Evolutionary conservation across 2,113 vertebrate species (phyloP), one percentile per base, ranked within the genome.

Genomic region (Saccopteryx leptura): DNA sequence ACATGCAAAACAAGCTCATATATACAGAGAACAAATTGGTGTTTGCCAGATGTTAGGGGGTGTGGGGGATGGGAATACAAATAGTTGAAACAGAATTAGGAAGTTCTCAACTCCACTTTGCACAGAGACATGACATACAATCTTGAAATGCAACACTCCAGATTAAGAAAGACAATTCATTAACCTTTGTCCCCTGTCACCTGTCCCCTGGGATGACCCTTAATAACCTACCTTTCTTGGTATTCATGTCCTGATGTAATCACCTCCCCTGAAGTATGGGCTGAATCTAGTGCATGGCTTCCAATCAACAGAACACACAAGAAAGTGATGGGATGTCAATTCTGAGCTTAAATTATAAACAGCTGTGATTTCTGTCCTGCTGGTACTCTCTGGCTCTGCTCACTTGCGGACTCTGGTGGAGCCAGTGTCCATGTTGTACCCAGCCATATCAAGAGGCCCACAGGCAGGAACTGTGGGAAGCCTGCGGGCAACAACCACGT

Each of bases 81-180:
- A 71, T n/a, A 72, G 39, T 46, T 66, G 69, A 86, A 71, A 86
- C 11, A 83, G 6, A 88, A n/a, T 78, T 74, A 69, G 46, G 56
- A 88, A 28, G 1, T 71, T 60, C 69, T 82, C 46, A 39, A 23
- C 48, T 65, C 50, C n/a, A 31, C n/a, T 92, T 81, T 63, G 24
- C 71, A 63, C 11, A 63, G 74, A 81, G 66, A 46, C n/a, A 46
- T 26, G 11, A 61, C 46, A 50, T 63, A 71, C 19, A 68, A 75
- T 56, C 54, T 81, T 68, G 60, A 87, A 80, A 71, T 78, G 19
- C 46, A 83, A 60, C 71, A 28, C 28, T 68, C 26, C 74, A 76
- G 46, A 86, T 71, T 65, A 24, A 63, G 28, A n/a, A 48, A 69
- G 2, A 10, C 9, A 52, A 61, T 48, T 74, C 31, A 50, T 74